Percentiles rank a stretch among this genome's conserved stretches.
Evolutionary conservation across 2,888 invertebrate genomes (phyloP).

Genomic region (Gisinianus flammeolus): DNA sequence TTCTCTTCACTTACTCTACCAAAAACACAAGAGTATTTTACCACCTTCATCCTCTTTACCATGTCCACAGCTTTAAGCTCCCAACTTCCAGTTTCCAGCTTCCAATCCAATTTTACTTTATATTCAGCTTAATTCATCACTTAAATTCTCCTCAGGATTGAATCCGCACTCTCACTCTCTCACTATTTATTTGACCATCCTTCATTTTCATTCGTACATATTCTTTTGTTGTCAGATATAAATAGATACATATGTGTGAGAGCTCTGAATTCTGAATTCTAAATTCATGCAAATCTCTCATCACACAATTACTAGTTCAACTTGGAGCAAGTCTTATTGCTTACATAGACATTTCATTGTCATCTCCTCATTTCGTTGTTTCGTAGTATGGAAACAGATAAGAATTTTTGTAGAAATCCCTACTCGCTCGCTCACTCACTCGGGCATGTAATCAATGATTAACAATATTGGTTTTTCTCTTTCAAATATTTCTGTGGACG

Average conservation of each 20-base stretch:
- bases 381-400: too few relatives aligned
- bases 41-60: slow-evolving; percentile 7
- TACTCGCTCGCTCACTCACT: too few relatives aligned
- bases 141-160: slow-evolving; percentile 22
- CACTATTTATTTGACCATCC: neutral
- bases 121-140: slow-evolving; percentile 13
- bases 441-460: neutral
- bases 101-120: neutral
- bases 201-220: neutral
- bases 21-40: neutral
- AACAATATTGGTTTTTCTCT: neutral
- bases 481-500: neutral
- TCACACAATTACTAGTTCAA: neutral
- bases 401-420: neutral
- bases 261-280: neutral
- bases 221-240: neutral
- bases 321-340: neutral
- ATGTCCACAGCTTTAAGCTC: neutral
- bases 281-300: slow-evolving; percentile 11
- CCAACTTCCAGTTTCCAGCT: neutral
- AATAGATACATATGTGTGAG: neutral
- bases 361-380: too few relatives aligned
- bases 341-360: too few relatives aligned
- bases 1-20: slow-evolving; percentile 25
- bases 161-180: too few relatives aligned